Evolutionary conservation across 2,888 invertebrate species (phyloP).

Genomic region (Apoderus coryli): DNA sequence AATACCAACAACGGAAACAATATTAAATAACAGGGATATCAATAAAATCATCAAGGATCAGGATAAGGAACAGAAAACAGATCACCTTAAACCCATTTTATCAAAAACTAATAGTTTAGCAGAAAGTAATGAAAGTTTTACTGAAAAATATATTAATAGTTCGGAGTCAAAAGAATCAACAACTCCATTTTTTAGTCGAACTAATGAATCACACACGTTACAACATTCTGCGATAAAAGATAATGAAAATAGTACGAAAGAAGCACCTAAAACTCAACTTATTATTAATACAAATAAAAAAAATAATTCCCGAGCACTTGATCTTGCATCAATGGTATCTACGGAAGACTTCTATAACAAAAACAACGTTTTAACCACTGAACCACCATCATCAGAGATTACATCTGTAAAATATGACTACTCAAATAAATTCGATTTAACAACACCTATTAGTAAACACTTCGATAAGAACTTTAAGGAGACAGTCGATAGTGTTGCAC

Average conservation of each 20-base stretch:
- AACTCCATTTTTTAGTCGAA: background rate
- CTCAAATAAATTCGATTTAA: slow-evolving; percentile 25
- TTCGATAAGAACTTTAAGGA: slow-evolving; percentile 40
- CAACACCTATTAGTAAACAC: slow-evolving; percentile 39
- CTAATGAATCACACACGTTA: background rate
- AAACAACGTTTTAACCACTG: slow-evolving; percentile 38
- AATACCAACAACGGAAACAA: slow-evolving; percentile 13
- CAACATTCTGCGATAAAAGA: background rate
- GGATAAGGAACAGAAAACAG: slow-evolving; percentile 6
- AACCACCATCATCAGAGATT: slow-evolving; percentile 32
- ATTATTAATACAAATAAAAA: slow-evolving; percentile 13
- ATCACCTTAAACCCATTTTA: slow-evolving; percentile 12
- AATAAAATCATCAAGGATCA: slow-evolving; percentile 17
- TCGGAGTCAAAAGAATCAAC: slow-evolving; percentile 5
- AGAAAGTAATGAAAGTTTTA: slow-evolving; percentile 15
- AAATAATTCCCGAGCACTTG: slow-evolving; percentile 1
- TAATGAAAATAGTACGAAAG: slow-evolving; percentile 5
- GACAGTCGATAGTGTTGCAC: slow-evolving; percentile 39
- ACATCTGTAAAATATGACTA: slow-evolving; percentile 19
- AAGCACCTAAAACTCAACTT: slow-evolving; percentile 8
- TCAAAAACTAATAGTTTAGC: slow-evolving; percentile 26
- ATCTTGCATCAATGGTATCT: background rate
- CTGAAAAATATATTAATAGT: slow-evolving; percentile 10
- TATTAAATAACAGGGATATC: slow-evolving; percentile 16
- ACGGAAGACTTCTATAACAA: slow-evolving; percentile 34